A percentile compares a stretch with the other conserved stretches of the same genome.
phyloP scores from a whole-genome alignment of 2,888 invertebrate species.

The Pollenia labialis region DNA sequence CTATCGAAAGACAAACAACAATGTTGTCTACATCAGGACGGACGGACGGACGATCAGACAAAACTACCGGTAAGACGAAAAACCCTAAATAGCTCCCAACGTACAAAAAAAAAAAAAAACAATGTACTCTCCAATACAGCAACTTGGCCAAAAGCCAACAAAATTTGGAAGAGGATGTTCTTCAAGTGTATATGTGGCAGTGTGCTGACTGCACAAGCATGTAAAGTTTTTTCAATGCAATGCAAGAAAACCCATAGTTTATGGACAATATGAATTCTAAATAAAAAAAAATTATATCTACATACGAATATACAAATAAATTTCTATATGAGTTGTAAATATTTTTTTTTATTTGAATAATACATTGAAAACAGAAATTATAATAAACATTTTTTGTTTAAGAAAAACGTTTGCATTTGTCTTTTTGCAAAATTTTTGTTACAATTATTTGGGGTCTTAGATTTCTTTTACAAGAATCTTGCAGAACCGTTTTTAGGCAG shows the following conservation, averaged over 20 bases:
- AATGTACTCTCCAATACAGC: conserved; percentile 47
- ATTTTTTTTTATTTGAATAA: conserved; percentile 19
- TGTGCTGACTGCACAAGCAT: conserved; percentile 30
- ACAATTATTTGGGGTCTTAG: conserved; percentile 18
- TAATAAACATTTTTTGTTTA: conserved; percentile 2
- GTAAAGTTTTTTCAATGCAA: conserved; percentile 25
- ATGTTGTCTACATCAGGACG: conserved; percentile 20
- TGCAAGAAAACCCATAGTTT: conserved; percentile 53
- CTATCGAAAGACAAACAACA: conserved; percentile 42
- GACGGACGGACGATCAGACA: background rate
- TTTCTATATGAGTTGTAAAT: conserved; percentile 48
- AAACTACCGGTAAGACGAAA: conserved; percentile 20
- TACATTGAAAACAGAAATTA: conserved; percentile 23
- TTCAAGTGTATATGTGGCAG: background rate
- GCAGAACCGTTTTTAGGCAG: conserved; percentile 36
- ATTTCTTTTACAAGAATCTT: conserved; percentile 19
- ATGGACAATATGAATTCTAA: conserved; percentile 59
- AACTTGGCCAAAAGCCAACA: conserved; percentile 69
- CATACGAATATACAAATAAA: conserved; percentile 17
- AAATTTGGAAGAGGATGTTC: conserved; percentile 49
- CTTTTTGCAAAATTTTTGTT: conserved; percentile 21
- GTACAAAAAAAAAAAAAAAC: conserved; percentile 30
- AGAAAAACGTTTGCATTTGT: conserved; percentile 8
- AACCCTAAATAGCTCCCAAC: conserved; percentile 66
- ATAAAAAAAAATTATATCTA: no score